phyloP scores from a whole-genome alignment of 2,113 vertebrate species.

The Sorex fumeus region DNA sequence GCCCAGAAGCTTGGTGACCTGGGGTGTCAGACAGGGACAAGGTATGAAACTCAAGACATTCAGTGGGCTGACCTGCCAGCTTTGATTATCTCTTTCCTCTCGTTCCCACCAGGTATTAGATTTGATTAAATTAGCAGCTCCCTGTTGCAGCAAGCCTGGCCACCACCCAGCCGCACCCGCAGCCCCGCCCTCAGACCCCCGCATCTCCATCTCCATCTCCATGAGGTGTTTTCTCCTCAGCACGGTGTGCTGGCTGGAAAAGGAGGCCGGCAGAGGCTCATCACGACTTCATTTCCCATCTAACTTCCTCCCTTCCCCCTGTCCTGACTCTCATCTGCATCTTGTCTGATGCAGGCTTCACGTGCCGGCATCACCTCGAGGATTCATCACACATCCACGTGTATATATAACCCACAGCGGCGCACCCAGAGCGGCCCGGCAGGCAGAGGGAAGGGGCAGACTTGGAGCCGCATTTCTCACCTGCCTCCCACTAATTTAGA shows the following conservation, averaged over 20 bases:
- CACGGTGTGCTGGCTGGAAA: constrained; percentile 47
- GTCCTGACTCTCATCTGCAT: constrained; percentile 55
- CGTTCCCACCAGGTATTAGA: constrained; percentile 66
- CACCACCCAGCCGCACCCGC: constrained; percentile 45
- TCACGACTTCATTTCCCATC: constrained; percentile 52
- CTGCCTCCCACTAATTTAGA: constrained; percentile 75
- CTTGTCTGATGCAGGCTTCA: constrained; percentile 74
- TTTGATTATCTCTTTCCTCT: constrained; percentile 45
- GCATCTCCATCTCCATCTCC: constrained; percentile 40
- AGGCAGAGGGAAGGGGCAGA: constrained; percentile 66
- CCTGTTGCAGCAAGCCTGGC: constrained; percentile 42
- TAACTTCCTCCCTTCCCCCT: constrained; percentile 52
- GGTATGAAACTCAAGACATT: constrained; percentile 53
- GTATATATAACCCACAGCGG: constrained; percentile 61
- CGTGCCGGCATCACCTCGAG: constrained; percentile 69
- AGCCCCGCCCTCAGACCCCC: constrained; percentile 64
- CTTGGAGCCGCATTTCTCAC: constrained; percentile 72
- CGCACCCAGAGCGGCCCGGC: constrained; percentile 54
- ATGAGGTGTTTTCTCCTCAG: constrained; percentile 66
- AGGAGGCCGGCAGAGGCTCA: neutral
- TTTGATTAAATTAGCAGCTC: constrained; percentile 82
- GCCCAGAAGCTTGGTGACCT: constrained; percentile 1
- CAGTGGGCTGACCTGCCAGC: constrained; percentile 40
- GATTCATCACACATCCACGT: constrained; percentile 76
- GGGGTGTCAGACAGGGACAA: neutral